These are phyloP conservation scores for Platanista minor DNA, from an alignment of 2,113 vertebrate genomes.

Conservation along the genomic window DNA sequence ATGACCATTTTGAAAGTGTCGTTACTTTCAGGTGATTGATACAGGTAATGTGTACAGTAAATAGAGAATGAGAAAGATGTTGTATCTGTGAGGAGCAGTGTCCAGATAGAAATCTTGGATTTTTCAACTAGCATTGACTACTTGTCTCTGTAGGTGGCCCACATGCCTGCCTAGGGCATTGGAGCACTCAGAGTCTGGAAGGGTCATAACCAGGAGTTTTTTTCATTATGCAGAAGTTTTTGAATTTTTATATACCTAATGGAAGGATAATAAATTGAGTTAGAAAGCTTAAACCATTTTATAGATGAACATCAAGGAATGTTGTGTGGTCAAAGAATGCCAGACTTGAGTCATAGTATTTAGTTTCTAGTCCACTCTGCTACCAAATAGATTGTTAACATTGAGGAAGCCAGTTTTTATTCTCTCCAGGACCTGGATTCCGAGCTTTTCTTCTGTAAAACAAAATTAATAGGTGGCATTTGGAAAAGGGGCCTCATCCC, in stretches of 20 bases:
- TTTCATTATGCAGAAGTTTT: background rate
- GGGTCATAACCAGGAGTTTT: background rate
- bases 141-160: background rate
- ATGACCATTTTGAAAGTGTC: background rate
- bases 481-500: background rate
- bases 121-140: background rate
- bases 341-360: background rate
- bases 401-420: background rate
- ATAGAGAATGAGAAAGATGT: background rate
- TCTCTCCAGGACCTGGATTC: background rate
- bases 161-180: background rate
- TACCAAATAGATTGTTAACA: background rate
- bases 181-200: background rate
- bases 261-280: background rate
- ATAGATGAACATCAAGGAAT: slow-evolving; percentile 17
- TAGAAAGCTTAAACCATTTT: background rate
- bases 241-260: background rate
- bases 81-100: background rate
- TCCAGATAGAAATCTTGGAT: background rate
- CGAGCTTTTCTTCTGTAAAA: background rate
- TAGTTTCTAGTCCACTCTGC: background rate
- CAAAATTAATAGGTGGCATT: background rate
- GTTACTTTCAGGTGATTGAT: background rate
- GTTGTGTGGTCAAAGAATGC: background rate
- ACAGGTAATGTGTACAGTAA: background rate